phyloP scores from a whole-genome alignment of 2,888 invertebrate genomes.

The Philhelius pedissequus region DNA sequence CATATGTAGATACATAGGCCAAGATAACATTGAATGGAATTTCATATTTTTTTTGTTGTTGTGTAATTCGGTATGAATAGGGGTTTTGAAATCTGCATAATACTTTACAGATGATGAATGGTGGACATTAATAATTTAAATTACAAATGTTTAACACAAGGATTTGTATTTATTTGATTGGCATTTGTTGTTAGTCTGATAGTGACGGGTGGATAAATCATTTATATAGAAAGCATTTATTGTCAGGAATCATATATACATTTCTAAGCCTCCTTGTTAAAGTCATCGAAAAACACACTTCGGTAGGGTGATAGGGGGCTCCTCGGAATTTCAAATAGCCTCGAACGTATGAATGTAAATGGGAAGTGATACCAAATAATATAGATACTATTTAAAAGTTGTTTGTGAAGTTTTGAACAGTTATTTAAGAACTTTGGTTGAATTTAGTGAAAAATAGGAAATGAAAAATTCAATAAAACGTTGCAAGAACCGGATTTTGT shows the following conservation, averaged over 20 bases:
- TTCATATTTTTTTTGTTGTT: background rate
- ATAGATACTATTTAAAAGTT: no score
- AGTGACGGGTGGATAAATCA: background rate
- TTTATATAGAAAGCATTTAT: background rate
- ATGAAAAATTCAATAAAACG: no score
- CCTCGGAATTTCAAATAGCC: no score
- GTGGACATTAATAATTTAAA: constrained; percentile 1
- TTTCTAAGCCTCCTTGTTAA: background rate
- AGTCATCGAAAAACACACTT: no score
- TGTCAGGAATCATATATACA: background rate
- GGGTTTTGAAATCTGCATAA: background rate
- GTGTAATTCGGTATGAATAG: background rate
- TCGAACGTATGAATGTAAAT: no score
- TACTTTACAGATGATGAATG: background rate
- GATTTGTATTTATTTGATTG: background rate
- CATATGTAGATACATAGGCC: background rate
- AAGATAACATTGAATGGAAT: background rate
- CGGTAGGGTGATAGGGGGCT: no score
- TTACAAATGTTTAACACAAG: background rate
- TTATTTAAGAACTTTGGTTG: no score
- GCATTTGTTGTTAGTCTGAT: background rate
- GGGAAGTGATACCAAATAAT: no score
- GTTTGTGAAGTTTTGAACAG: no score
- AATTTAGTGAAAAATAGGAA: no score
- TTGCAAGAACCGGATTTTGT: no score